Evolutionary conservation across 2,113 vertebrate species (phyloP), one percentile per base, ranked within the genome.

Genomic region (Ibidorhyncha struthersii): DNA sequence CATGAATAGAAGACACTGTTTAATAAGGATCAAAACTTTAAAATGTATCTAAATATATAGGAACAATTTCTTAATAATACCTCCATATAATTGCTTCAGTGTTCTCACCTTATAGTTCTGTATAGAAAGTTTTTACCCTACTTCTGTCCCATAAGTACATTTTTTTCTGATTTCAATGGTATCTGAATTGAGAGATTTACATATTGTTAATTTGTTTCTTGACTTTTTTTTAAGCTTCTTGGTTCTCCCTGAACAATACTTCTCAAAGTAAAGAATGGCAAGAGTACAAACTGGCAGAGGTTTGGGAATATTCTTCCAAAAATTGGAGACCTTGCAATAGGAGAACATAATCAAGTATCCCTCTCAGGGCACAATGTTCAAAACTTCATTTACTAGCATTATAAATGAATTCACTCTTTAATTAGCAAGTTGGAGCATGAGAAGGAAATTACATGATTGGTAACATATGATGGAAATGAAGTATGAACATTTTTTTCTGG

Each of bases 401-500:
- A 91, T 86, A 76, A 87, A 92, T 70, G 50, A 96, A 98, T 96
- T 96, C 95, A 86, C 74, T 96, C 89, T 88, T 97, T 97, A 98
- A 98, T 98, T 98, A 98, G 96, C 89, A 96, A 67, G 76, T 91
- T 93, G 94, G 94, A 98, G 76, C 92, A 58, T 89, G 93, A 96
- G 52, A 88, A 92, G 86, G 58, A 96, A 86, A 88, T 96, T 94
- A 82, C 85, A 81, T 84, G 89, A 97, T 94, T 82, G 73, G 96
- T 98, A 95, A 93, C 97, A 96, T 97, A 97, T 96, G 96, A 98
- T 95, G 59, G 85, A 98, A 98, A 94, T 97, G 63, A 96, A 91
- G 65, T 89, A 97, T 72, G 86, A 82, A 73, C 78, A 12, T 71
- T 96, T 61, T 74, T 93, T 96, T 88, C 50, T 43, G 36, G 77